Evolutionary conservation across 2,797 vertebrate genomes (phyloP), one percentile per base, ranked within the genome.

Genomic region (Tapirus indicus): DNA sequence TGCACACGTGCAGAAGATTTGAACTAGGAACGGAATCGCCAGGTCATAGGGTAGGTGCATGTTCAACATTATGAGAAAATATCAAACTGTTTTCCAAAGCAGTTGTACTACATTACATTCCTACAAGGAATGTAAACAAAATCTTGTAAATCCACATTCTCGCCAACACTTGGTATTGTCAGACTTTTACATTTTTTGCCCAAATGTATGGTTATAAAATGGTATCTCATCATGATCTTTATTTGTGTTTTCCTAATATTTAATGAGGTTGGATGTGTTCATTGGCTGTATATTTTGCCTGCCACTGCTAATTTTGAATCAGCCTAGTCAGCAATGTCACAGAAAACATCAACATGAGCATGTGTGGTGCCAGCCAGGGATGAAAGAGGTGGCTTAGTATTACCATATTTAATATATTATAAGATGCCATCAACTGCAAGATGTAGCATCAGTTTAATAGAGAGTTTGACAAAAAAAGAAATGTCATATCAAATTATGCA

Each of bases 171-270:
- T 72, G 16, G 17, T 64, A 23, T 95, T 56, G 4, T 90, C 52
- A 62, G 27, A 80, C 10, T 47, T 92, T 18, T 80, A 25, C n/a
- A 27, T 71, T 77, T 83, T 75, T 38, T 68, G 4, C 21, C 35
- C 32, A 23, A 23, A 47, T 16, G 21, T 94, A 56, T 71, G 44
- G 69, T 62, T 69, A 74, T 44, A 49, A 80, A 95, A 75, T 72
- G 49, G 1, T 41, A 69, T 88, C 69, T 91, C 74, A 16, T 41
- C 54, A 7, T n/a, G 18, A 74, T 47, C 52, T 94, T 74, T 54
- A 66, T 71, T 68, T 94, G 74, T 97, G 74, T 77, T 94, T 97
- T 88, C 64, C 88, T 88, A 23, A 66, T 77, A 79, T 66, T 54
- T 62, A 69, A 72, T 20, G 11, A 88, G 17, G 10, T 12, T 5